Conservation (phyloP, 2,113 vertebrate genomes). For the Murina feae region DNA sequence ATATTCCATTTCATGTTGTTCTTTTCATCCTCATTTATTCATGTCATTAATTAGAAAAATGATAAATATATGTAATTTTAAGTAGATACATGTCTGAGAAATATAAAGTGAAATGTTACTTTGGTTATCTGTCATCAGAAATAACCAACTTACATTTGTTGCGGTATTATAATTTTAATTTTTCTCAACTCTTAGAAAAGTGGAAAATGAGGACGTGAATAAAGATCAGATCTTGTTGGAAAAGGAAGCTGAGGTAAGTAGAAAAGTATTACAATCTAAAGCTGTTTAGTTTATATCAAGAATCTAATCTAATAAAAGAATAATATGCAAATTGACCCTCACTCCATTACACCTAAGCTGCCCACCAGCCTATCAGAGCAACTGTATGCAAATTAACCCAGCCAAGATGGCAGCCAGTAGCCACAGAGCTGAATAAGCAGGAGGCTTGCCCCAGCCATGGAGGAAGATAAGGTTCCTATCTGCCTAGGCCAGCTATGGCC, state of each 20-base stretch:
- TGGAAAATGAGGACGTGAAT: constrained; percentile 94
- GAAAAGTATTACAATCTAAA: neutral
- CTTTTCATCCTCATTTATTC: neutral
- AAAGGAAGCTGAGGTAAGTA: constrained; percentile 96
- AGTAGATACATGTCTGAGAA: neutral
- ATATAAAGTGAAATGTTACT: neutral
- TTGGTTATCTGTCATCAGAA: neutral
- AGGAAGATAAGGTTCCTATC: no score
- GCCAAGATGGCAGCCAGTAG: no score
- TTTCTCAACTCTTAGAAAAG: constrained; percentile 84
- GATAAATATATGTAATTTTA: neutral
- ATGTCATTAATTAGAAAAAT: neutral
- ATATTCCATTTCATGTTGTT: neutral
- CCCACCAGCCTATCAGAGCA: no score
- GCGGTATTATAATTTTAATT: neutral
- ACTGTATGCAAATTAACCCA: no score
- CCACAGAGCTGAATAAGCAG: no score
- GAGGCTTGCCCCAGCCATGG: no score
- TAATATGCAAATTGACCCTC: no score
- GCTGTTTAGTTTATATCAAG: neutral
- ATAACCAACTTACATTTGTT: neutral
- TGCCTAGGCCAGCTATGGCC: no score
- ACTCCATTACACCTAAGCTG: no score
- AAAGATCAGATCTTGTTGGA: constrained; percentile 97
- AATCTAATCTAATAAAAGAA: no score